Evolutionary conservation across 2,797 vertebrate species (phyloP).

Genomic region (Tamandua tetradactyla): DNA sequence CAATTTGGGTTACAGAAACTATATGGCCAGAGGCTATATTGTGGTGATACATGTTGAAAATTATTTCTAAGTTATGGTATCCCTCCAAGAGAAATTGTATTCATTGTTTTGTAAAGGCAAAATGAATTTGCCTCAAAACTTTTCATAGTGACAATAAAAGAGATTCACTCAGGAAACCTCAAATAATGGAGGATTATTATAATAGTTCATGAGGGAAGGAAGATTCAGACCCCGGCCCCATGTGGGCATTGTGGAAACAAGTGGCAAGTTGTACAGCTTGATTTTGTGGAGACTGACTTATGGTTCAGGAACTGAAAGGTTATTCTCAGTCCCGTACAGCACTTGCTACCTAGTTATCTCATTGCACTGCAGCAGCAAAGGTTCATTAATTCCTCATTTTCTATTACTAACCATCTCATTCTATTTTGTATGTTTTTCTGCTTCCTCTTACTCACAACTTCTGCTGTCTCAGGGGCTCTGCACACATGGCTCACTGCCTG

Average conservation of each 20-base stretch:
- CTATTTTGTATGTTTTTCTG: not conserved
- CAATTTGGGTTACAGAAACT: not conserved
- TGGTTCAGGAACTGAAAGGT: not conserved
- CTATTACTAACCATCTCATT: not conserved
- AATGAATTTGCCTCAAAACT: not conserved
- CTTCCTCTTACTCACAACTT: not conserved
- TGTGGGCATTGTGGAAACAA: not conserved
- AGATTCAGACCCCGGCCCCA: not conserved
- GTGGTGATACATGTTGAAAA: not conserved
- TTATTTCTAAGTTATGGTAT: not conserved
- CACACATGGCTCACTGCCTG: not conserved
- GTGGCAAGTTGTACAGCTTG: not conserved
- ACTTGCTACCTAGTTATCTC: not conserved
- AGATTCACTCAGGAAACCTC: not conserved
- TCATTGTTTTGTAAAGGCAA: slow-evolving; percentile 34
- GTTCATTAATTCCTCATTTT: not conserved
- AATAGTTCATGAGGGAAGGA: not conserved
- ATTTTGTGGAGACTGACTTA: not conserved
- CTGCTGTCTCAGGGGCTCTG: not conserved
- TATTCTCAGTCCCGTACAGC: not conserved
- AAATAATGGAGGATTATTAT: not conserved
- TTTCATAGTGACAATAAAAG: not conserved
- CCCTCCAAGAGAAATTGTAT: not conserved
- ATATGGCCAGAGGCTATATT: not conserved
- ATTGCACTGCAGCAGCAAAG: not conserved